A percentile compares a stretch with the other conserved stretches of the same genome.
phyloP scores from a whole-genome alignment of 2,113 vertebrate genomes.

The Xyliphius kryptos region DNA sequence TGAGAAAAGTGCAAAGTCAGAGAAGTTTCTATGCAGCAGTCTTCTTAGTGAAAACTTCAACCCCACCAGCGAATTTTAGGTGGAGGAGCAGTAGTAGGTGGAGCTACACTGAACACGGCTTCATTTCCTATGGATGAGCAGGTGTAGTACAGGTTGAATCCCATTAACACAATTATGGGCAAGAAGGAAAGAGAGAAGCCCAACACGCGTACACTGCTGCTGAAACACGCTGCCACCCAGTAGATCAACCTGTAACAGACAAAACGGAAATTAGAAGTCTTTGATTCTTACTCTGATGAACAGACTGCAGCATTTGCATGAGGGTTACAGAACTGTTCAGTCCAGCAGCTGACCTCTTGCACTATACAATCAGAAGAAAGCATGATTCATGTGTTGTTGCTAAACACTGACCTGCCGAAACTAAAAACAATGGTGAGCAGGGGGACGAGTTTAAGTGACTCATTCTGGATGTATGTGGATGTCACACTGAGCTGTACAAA shows the following conservation, averaged over 20 bases:
- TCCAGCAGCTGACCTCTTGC: too few relatives aligned
- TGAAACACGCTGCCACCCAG: constrained; percentile 76
- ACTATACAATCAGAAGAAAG: too few relatives aligned
- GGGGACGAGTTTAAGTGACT: constrained; percentile 79
- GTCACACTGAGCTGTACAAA: constrained; percentile 83
- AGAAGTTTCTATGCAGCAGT: not conserved
- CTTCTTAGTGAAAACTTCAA: not conserved
- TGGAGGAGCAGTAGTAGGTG: constrained; percentile 29
- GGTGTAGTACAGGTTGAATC: constrained; percentile 79
- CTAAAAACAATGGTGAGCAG: constrained; percentile 81
- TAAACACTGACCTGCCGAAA: constrained; percentile 74
- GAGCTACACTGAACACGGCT: constrained; percentile 59
- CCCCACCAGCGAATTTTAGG: constrained; percentile 68
- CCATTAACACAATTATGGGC: constrained; percentile 74
- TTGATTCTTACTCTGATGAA: too few relatives aligned
- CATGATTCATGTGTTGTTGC: too few relatives aligned
- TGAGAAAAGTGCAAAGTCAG: too few relatives aligned
- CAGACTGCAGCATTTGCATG: too few relatives aligned
- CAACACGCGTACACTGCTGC: constrained; percentile 70
- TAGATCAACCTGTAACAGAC: constrained; percentile 78
- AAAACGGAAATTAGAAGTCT: too few relatives aligned
- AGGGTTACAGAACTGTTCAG: too few relatives aligned
- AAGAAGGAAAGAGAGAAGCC: constrained; percentile 84
- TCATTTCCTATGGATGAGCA: constrained; percentile 62
- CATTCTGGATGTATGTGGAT: constrained; percentile 77